Base-by-base conservation (phyloP, 2,888 invertebrate genomes). In the Agrochola lychnidis region DNA sequence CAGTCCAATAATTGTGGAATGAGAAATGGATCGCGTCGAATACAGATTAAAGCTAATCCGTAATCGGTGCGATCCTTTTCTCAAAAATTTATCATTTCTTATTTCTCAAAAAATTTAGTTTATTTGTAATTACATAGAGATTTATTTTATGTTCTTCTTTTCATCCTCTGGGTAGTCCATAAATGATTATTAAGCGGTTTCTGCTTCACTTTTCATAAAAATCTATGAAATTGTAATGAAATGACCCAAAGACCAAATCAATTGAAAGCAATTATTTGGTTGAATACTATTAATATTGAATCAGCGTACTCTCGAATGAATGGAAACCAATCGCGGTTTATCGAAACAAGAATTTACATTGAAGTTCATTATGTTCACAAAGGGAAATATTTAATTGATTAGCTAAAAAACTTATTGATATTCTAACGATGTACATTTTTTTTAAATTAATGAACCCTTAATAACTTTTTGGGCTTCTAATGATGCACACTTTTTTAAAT, bases 81-180 rank as follows among this genome's bases (percentile, higher is more conserved):
- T 12, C 12, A n/a, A n/a, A n/a, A n/a, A n/a, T n/a, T n/a, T n/a
- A n/a, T n/a, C n/a, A n/a, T n/a, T n/a, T n/a, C n/a, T n/a, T n/a
- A n/a, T n/a, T n/a, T n/a, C n/a, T n/a, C n/a, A n/a, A n/a, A n/a
- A 56, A 76, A 64, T 72, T 66, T 40, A 69, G 40, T 73, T 66
- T 36, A 53, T 42, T 62, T 36, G 2, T n/a, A 63, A 63, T 63
- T 63, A n/a, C 25, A 42, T 59, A n/a, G 16, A 14, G 59, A 70
- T 22, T 70, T 45, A 30, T 70, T 45, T 45, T 30, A 63, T 63
- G 9, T 63, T 62, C 12, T 25, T n/a, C 25, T 36, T 66, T 36
- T 1, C 19, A 30, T 56, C 2, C 16, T 36, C 40, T 4, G 10
- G 16, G 19, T 61, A 14, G 36, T 42, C 7, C 5, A 25, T n/a